Base-by-base conservation (phyloP, 2,888 invertebrate genomes). In the Bellardia bayeri region DNA sequence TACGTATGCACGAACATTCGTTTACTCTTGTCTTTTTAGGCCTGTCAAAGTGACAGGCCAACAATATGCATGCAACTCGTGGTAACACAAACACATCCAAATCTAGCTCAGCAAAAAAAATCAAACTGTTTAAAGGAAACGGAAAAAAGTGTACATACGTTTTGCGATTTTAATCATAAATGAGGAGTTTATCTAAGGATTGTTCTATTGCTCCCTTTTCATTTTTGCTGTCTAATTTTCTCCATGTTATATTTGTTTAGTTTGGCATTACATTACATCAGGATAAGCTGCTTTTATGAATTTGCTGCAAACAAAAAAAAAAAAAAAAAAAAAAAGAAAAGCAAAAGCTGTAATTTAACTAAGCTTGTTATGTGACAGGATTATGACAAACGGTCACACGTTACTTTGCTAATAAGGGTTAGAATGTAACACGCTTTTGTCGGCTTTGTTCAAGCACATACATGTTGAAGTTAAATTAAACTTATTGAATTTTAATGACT, bases 221-320 rank as follows among this genome's bases (percentile, higher is more conserved):
- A 5, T 85, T 40, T 42, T 40, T 56, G 1, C 51, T 42, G n/a
- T 54, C 37, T 30, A 30, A 33, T 33, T 56, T 16, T 58, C 37
- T 30, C 56, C 86, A 86, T 88, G 86, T 85, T 88, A 79, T 88
- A 85, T 89, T 90, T 90, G 81, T 71, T 86, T 82, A 68, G 61
- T 37, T 81, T 90, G 86, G 92, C 91, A 86, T 91, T 91, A 90
- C 91, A 91, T 91, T 92, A 91, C 91, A 92, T 90, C 90, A 88
- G 91, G 81, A 91, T 91, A 91, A 91, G 91, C 91, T 90, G 92
- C 91, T 92, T 78, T 91, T 90, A 91, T 89, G 91, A 91, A 91
- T 91, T 90, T 90, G 89, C 89, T 49, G 30, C 30, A 51, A 75
- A 51, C 3, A n/a, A 49, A 1, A 75, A 45, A 89, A 90, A 91